These are phyloP conservation scores for Pseudochirops corinnae DNA, from an alignment of 2,797 vertebrate genomes.

Conservation along the genomic window DNA sequence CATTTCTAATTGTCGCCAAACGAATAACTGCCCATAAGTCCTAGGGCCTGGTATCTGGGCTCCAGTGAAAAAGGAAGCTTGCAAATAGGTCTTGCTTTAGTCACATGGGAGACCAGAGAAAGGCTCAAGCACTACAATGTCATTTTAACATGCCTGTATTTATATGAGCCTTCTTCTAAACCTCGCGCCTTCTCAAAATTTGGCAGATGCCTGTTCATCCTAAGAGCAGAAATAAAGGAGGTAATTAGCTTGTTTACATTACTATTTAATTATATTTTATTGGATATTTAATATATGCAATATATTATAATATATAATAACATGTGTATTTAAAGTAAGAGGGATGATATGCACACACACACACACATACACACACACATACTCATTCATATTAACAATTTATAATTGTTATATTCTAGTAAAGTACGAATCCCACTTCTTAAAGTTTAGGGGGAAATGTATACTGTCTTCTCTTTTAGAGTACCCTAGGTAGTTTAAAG, in stretches of 20 bases:
- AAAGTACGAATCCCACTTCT: slow-evolving; percentile 39
- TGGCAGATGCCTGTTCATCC: slow-evolving; percentile 74
- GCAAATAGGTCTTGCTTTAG: slow-evolving; percentile 77
- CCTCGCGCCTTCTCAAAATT: slow-evolving; percentile 82
- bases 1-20: slow-evolving; percentile 53
- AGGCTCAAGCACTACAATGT: slow-evolving; percentile 84
- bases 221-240: slow-evolving; percentile 81
- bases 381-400: background rate
- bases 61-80: slow-evolving; percentile 67
- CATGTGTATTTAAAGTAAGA: background rate
- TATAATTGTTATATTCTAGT: slow-evolving; percentile 14
- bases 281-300: background rate
- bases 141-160: slow-evolving; percentile 85
- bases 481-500: background rate
- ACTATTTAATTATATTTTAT: background rate
- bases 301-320: too few species aligned
- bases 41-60: slow-evolving; percentile 51
- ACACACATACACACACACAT: background rate
- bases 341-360: background rate
- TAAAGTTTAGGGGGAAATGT: slow-evolving; percentile 36
- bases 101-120: slow-evolving; percentile 81
- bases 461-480: background rate
- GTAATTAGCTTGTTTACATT: slow-evolving; percentile 62
- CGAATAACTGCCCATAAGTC: slow-evolving; percentile 33
- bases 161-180: slow-evolving; percentile 85